A percentile compares a stretch with the other conserved stretches of the same genome.
These are phyloP conservation scores for Nemoura dubitans DNA, from an alignment of 2,888 invertebrate genomes.

Conservation along the genomic window DNA sequence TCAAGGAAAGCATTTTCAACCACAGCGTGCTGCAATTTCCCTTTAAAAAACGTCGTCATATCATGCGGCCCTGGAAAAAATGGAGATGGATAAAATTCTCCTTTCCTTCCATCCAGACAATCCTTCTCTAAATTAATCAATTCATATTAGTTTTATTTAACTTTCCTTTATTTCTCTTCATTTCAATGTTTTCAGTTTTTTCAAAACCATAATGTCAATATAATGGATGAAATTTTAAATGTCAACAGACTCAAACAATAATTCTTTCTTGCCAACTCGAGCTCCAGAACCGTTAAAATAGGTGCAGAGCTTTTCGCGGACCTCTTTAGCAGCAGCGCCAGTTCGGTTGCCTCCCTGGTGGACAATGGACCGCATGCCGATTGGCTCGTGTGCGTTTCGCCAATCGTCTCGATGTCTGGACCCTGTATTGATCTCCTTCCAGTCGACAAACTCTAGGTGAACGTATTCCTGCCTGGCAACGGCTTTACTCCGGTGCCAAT, in stretches of 20 bases:
- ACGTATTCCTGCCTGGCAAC: background rate
- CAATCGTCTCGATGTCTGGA: background rate
- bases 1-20: too few relatives aligned
- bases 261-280: background rate
- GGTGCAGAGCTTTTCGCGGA: background rate
- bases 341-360: slow-evolving; percentile 38
- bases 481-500: slow-evolving; percentile 22
- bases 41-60: too few relatives aligned
- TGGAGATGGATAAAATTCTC: too few relatives aligned
- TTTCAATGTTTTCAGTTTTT: too few relatives aligned
- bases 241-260: background rate
- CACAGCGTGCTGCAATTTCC: too few relatives aligned
- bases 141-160: too few relatives aligned
- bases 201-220: too few relatives aligned
- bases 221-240: too few relatives aligned
- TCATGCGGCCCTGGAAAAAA: too few relatives aligned
- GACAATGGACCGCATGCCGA: background rate
- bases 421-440: slow-evolving; percentile 14
- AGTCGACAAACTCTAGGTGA: background rate
- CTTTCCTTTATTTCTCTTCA: too few relatives aligned
- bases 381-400: background rate
- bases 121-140: too few relatives aligned
- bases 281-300: slow-evolving; percentile 31
- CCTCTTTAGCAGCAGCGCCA: slow-evolving; percentile 10
- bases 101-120: too few relatives aligned